Percentiles rank a stretch among this genome's conserved stretches.
These are phyloP conservation scores for Lasioglossum malachurum DNA, from an alignment of 2,888 invertebrate species.

Conservation along the genomic window DNA sequence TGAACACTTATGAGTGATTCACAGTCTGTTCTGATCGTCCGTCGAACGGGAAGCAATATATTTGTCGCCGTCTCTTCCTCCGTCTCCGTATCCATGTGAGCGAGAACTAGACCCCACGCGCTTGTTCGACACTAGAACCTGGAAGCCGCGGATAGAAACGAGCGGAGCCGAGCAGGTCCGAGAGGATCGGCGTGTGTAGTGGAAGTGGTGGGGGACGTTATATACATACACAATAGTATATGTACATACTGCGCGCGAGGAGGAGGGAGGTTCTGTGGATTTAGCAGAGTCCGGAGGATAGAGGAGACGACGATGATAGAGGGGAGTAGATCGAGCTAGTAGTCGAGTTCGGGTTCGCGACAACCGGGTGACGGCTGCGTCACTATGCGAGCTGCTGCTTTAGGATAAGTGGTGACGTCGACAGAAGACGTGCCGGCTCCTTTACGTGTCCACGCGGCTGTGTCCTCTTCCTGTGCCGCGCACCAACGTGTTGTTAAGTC, in stretches of 20 bases:
- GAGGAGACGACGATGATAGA: conserved; percentile 23
- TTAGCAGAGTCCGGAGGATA: no score
- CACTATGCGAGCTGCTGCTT: conserved; percentile 77
- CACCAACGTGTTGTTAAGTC: no score
- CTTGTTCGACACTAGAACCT: background rate
- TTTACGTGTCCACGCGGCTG: no score
- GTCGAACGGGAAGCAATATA: no score
- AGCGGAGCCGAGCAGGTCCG: background rate
- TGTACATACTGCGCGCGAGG: background rate
- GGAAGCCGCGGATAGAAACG: background rate
- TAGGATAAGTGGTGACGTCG: conserved; percentile 71
- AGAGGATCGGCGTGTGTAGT: background rate
- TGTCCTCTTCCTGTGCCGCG: no score
- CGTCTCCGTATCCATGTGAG: background rate
- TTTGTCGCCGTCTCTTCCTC: background rate
- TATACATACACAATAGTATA: no score
- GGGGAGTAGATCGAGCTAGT: conserved; percentile 77
- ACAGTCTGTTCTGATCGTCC: no score
- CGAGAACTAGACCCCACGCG: background rate
- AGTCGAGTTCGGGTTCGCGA: conserved; percentile 84
- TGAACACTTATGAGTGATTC: no score
- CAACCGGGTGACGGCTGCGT: conserved; percentile 85
- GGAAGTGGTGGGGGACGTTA: no score
- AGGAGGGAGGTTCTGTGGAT: conserved; percentile 50
- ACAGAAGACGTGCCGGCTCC: conserved; percentile 30